These are phyloP conservation scores for Malacoraja senta DNA, from an alignment of 2,797 vertebrate genomes.

Conservation along the genomic window DNA sequence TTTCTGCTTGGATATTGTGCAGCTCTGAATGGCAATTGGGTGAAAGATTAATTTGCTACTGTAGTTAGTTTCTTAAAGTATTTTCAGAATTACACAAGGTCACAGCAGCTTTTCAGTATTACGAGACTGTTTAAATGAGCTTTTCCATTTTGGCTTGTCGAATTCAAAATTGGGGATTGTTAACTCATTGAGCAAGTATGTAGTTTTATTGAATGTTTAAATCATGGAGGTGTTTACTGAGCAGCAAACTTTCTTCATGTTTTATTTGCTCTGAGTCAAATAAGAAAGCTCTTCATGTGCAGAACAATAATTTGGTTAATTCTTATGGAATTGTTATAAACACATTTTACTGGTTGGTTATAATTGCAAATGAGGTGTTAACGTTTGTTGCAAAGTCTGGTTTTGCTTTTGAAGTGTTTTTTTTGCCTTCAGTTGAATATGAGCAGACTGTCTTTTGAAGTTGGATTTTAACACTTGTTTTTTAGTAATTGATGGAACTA, in stretches of 20 bases:
- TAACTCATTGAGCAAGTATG: neutral
- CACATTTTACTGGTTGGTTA: neutral
- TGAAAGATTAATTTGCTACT: neutral
- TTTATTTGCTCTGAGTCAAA: neutral
- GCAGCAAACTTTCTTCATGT: neutral
- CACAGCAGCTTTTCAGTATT: neutral
- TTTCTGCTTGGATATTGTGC: neutral
- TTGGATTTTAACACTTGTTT: neutral
- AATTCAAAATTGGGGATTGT: neutral
- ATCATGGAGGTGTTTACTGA: slow-evolving; percentile 10
- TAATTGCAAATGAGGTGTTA: neutral
- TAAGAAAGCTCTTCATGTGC: neutral
- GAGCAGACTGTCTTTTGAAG: neutral
- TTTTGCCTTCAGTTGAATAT: neutral
- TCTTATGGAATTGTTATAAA: neutral
- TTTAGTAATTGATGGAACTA: no score
- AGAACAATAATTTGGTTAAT: neutral
- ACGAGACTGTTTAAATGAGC: neutral
- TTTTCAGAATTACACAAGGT: neutral
- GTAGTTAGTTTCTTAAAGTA: neutral
- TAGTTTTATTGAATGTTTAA: slow-evolving; percentile 1
- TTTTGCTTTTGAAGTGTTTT: neutral
- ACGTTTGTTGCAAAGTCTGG: neutral
- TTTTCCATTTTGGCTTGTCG: neutral
- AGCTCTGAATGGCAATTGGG: neutral